These are phyloP conservation scores for Pachycephala philippinensis DNA, from an alignment of 2,113 vertebrate species.

Conservation along the genomic window DNA sequence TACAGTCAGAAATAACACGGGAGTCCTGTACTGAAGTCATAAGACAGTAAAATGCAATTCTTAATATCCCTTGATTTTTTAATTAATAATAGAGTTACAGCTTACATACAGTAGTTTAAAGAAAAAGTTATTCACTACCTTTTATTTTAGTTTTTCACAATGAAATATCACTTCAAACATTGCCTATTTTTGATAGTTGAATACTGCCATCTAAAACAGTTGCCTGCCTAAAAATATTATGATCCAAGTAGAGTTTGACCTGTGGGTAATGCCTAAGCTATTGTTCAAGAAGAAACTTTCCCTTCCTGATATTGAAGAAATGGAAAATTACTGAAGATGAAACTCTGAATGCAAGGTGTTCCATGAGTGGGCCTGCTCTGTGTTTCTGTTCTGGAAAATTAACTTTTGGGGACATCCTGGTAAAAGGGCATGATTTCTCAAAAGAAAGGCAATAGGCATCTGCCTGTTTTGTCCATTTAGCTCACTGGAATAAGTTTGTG, in stretches of 20 bases:
- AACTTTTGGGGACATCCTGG: neutral
- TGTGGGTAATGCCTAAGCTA: neutral
- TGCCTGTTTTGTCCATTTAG: neutral
- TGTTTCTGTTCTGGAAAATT: neutral
- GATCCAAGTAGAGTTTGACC: neutral
- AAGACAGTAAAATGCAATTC: neutral
- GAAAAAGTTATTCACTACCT: neutral
- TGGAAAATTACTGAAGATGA: neutral
- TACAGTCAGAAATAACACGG: constrained; percentile 10
- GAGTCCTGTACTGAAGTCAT: neutral
- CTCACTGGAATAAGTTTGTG: neutral
- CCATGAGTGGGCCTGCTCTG: neutral
- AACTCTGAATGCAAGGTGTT: neutral
- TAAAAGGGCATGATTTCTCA: neutral
- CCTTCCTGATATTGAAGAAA: neutral
- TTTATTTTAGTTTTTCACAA: neutral
- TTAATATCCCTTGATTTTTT: neutral
- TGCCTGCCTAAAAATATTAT: neutral
- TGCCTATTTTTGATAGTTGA: neutral
- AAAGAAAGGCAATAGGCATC: neutral
- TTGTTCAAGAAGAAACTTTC: neutral
- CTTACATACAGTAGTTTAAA: neutral
- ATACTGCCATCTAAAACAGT: neutral
- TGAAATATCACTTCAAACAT: neutral
- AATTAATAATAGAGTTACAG: neutral